Base-by-base conservation (phyloP, 2,888 invertebrate genomes). In the Abscondita cerata region DNA sequence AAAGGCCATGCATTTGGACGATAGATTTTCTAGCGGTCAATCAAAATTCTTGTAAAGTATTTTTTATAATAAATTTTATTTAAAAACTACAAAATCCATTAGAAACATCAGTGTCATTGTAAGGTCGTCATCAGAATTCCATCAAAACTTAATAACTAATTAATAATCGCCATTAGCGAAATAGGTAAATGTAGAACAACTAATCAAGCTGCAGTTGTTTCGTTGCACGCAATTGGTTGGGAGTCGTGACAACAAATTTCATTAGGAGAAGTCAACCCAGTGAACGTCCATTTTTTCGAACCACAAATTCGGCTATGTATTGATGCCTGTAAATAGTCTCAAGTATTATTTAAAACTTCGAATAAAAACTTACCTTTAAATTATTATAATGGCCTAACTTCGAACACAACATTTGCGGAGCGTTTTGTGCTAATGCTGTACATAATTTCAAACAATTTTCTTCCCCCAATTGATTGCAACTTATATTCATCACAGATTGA, bases 1-100 rank as follows among this genome's bases (percentile, higher is more conserved):
- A n/a, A 93, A 93, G 77, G 92, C 94, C 1, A 89, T 90, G 74
- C 82, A 88, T 44, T 81, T 95, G 11, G 88, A 94, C 75, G 85
- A 88, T 55, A 85, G 92, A 76, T 95, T 95, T 81, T 89, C 91
- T 0, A 82, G 83, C 52, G 94, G 93, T 1, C 87, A 91, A 75
- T 87, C 89, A 1, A 92, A 92, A 80, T 92, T 84, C 81, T 84
- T 92, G 70, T 92, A 48, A 25, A 19, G 46, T 20, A 36, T 12
- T 36, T 25, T n/a, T 25, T 25, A 25, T 25, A 25, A 12, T 36
- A 3, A 2, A 36, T 36, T 36, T 36, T 36, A 12, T 36, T 12
- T 5, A 11, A 36, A 4, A 25, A 6, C 6, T 41, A 13, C 16
- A 9, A 41, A 13, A 4, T 15, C 13, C 16, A 12, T 9, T 12